Percentiles rank a stretch among this genome's conserved stretches.
phyloP scores from a whole-genome alignment of 2,113 vertebrate genomes.

The Pachypanchax playfairii region DNA sequence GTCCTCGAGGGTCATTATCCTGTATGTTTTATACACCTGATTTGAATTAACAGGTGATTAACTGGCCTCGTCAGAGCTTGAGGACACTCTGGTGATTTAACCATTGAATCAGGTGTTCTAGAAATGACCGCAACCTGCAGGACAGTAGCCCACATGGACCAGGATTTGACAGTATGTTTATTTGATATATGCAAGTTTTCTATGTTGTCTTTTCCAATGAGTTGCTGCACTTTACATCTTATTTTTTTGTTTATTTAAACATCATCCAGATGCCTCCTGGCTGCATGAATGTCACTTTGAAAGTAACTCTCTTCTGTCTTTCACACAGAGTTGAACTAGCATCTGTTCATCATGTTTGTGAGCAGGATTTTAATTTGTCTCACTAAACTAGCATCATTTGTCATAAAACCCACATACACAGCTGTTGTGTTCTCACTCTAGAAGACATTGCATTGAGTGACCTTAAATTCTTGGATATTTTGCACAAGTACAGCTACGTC shows the following conservation, averaged over 20 bases:
- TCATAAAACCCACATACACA: not conserved
- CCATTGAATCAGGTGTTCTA: too few relatives aligned
- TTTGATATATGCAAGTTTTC: not conserved
- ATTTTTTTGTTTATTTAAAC: constrained; percentile 13
- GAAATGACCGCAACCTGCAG: too few relatives aligned
- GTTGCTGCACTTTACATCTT: constrained; percentile 2
- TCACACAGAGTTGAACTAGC: constrained; percentile 31
- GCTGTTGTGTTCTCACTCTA: constrained; percentile 6
- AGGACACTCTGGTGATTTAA: too few relatives aligned
- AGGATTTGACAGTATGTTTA: not conserved
- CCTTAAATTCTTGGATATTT: constrained; percentile 1
- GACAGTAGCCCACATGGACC: too few relatives aligned
- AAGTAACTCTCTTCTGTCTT: constrained; percentile 22
- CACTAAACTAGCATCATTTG: constrained; percentile 6
- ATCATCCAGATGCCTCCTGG: constrained; percentile 13
- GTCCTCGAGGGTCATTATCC: too few relatives aligned
- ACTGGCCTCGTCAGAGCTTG: too few relatives aligned
- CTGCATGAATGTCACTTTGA: constrained; percentile 38
- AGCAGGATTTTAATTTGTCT: constrained; percentile 40
- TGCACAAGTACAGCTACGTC: not conserved
- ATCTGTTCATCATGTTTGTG: constrained; percentile 35
- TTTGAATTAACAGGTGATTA: too few relatives aligned
- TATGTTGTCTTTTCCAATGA: not conserved
- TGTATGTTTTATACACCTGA: too few relatives aligned
- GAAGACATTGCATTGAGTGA: not conserved